Evolutionary conservation across 2,888 invertebrate species (phyloP).

Genomic region (Germaria angustata): DNA sequence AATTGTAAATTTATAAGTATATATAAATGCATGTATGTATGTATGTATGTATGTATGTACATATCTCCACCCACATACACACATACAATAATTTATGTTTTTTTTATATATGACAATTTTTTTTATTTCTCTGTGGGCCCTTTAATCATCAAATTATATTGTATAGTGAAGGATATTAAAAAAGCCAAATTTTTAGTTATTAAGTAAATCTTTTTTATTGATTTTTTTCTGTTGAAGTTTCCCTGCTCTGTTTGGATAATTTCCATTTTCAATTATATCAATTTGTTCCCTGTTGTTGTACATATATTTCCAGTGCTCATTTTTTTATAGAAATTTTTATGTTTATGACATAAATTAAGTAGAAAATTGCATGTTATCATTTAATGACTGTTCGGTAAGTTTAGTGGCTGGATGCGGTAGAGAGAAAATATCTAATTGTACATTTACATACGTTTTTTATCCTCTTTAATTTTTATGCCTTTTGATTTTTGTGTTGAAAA

Average conservation of each 20-base stretch:
- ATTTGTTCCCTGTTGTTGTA: conserved; percentile 35
- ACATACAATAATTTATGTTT: too few species aligned
- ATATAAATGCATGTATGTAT: too few species aligned
- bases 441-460: conserved; percentile 36
- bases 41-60: too few species aligned
- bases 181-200: conserved; percentile 10
- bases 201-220: conserved; percentile 8
- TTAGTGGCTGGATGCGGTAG: conserved; percentile 39
- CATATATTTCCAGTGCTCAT: conserved; percentile 3
- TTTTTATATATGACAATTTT: background rate
- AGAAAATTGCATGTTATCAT: conserved; percentile 67
- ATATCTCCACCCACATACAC: too few species aligned
- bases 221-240: background rate
- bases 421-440: conserved; percentile 24
- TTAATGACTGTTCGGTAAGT: conserved; percentile 52
- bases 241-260: conserved; percentile 38
- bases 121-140: too few species aligned
- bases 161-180: conserved; percentile 6
- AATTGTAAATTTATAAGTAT: too few species aligned
- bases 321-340: conserved; percentile 44
- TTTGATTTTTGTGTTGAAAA: conserved; percentile 46
- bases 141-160: too few species aligned
- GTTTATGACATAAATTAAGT: conserved; percentile 68
- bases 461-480: conserved; percentile 4
- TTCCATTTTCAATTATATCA: conserved; percentile 47